Base-by-base conservation (phyloP, 1,140 invertebrate genomes). In the Nephotettix cincticeps region DNA sequence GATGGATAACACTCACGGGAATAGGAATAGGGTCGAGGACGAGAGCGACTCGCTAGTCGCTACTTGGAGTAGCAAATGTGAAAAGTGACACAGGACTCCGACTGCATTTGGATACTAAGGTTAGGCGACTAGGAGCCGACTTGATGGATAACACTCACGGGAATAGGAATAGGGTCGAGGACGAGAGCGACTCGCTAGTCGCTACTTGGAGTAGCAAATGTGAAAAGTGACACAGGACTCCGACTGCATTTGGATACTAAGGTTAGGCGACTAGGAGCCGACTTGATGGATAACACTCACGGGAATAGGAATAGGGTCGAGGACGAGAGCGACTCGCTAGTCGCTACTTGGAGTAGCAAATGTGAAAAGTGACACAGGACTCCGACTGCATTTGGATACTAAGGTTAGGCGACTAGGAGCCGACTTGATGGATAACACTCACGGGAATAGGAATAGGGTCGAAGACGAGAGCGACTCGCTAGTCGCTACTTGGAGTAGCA, bases 51-150 rank as follows among this genome's bases (percentile, higher is more conserved):
- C 47, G 21, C 47, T 23, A n/a, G 47, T 23, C 6, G 47, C 4
- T 51, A n/a, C 47, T 51, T n/a, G 47, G n/a, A n/a, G 32, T 36
- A 36, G 32, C 32, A 14, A n/a, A n/a, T n/a, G n/a, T n/a, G n/a
- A n/a, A n/a, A n/a, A n/a, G n/a, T n/a, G n/a, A n/a, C n/a, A n/a
- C n/a, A n/a, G n/a, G n/a, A n/a, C n/a, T n/a, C n/a, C n/a, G n/a
- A n/a, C n/a, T n/a, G n/a, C n/a, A n/a, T n/a, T n/a, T n/a, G n/a
- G n/a, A n/a, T n/a, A n/a, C n/a, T n/a, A n/a, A n/a, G n/a, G 64
- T 67, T 67, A 67, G 45, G 43, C 64, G 45, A 67, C 47, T 51
- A 51, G 47, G 23, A 23, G 27, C 9, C 56, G 56, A 28, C 32
- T 25, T 61, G 56, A 61, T 61, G 56, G 56, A 61, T 61, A 14